Percentiles rank a stretch among this genome's conserved stretches.
Evolutionary conservation across 2,113 vertebrate genomes (phyloP).

Genomic region (Turdus rufiventris): DNA sequence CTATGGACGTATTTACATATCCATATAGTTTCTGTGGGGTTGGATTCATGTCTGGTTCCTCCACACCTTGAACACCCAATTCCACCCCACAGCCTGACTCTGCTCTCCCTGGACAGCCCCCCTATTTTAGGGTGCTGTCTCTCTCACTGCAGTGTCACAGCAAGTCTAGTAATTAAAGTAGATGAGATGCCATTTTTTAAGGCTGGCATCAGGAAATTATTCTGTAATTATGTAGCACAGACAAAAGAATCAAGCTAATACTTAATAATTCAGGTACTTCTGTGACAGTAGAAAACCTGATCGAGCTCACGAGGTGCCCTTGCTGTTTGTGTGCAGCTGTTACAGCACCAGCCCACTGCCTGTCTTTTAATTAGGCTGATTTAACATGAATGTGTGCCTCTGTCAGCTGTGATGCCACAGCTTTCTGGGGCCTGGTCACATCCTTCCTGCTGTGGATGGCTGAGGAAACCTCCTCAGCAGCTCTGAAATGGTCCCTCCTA

Average conservation of each 20-base stretch:
- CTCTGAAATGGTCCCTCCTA: background rate
- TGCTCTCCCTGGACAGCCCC: background rate
- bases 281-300: background rate
- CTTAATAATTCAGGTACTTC: background rate
- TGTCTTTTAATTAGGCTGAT: background rate
- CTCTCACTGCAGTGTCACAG: background rate
- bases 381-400: accelerated
- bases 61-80: background rate
- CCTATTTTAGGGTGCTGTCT: background rate
- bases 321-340: background rate
- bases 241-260: background rate
- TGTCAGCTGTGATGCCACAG: background rate
- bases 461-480: background rate
- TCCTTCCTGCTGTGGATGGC: background rate
- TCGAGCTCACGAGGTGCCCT: background rate
- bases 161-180: background rate
- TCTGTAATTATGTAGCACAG: background rate
- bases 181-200: background rate
- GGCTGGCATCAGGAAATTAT: background rate
- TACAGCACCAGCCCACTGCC: background rate
- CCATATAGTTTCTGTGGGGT: background rate
- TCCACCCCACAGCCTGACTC: background rate
- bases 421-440: background rate
- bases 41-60: background rate
- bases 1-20: background rate